Conservation (phyloP, 2,797 vertebrate species). For the Pangasius macronema region DNA sequence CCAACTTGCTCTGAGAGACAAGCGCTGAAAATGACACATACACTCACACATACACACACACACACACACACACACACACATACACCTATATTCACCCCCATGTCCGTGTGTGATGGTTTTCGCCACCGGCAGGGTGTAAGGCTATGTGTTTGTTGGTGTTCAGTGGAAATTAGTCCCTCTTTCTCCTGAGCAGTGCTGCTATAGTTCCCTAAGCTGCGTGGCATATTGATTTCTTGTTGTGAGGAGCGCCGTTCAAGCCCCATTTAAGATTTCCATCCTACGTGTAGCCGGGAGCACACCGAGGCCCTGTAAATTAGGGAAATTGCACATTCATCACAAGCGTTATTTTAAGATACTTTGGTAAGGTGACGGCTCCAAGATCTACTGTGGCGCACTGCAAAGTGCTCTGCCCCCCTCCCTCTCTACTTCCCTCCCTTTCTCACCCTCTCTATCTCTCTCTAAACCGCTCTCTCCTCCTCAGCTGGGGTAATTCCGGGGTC, state of each 20-base stretch:
- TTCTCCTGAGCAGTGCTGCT: constrained; percentile 79
- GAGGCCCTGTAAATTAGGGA: constrained; percentile 95
- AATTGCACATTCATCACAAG: constrained; percentile 98
- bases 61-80: constrained; percentile 6
- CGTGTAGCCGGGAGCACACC: constrained; percentile 88
- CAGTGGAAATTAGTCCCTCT: constrained; percentile 75
- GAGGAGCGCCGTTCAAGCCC: constrained; percentile 95
- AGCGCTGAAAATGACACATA: constrained; percentile 51
- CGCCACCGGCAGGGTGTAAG: constrained; percentile 40
- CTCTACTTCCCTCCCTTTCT: constrained; percentile 18
- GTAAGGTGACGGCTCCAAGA: constrained; percentile 82
- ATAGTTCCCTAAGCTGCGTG: constrained; percentile 83
- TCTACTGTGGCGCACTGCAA: constrained; percentile 73
- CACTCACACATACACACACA: constrained; percentile 30
- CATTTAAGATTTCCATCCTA: constrained; percentile 99
- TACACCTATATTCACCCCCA: constrained; percentile 29
- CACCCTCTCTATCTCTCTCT: constrained; percentile 16
- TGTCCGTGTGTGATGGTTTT: constrained; percentile 32
- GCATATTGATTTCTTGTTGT: constrained; percentile 99
- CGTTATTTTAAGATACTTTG: constrained; percentile 96
- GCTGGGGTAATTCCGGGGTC: constrained; percentile 79
- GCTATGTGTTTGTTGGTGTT: constrained; percentile 70
- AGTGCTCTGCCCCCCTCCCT: constrained; percentile 50
- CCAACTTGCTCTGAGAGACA: constrained; percentile 57
- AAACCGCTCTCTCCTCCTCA: constrained; percentile 45